Percentiles rank a stretch among this genome's conserved stretches.
Evolutionary conservation across 2,113 vertebrate genomes (phyloP).

Genomic region (Pundamilia nyererei): DNA sequence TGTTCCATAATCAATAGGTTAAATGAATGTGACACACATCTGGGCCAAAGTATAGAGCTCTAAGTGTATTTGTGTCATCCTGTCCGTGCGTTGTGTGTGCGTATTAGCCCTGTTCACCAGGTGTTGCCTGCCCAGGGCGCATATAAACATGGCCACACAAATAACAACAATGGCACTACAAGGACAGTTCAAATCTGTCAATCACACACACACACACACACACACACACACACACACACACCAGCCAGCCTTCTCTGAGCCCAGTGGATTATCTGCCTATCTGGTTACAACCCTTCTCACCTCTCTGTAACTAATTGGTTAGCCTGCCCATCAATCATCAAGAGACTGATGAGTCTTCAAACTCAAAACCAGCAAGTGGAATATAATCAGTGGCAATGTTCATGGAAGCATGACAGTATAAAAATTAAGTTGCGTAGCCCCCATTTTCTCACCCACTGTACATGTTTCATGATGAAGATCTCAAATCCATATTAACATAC

Average conservation of each 20-base stretch:
- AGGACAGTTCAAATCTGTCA: conserved; percentile 24
- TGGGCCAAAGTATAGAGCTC: background rate
- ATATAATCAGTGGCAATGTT: background rate
- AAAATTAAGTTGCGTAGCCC: background rate
- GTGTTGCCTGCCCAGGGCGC: conserved; percentile 21
- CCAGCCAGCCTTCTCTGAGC: background rate
- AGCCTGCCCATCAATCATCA: conserved; percentile 48
- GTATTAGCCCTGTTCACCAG: conserved; percentile 34
- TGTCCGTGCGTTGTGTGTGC: background rate
- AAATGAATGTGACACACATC: background rate
- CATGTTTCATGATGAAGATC: background rate
- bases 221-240: background rate
- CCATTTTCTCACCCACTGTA: background rate
- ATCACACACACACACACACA: background rate
- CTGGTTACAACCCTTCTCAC: conserved; percentile 63
- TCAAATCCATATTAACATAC: background rate
- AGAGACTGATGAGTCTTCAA: background rate
- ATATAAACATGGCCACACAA: background rate
- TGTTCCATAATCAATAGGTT: background rate
- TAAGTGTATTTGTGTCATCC: conserved; percentile 18
- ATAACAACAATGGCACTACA: conserved; percentile 33
- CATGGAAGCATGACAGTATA: background rate
- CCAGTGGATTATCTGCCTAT: conserved; percentile 55
- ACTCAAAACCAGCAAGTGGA: background rate
- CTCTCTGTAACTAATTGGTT: conserved; percentile 57